These are phyloP conservation scores for Macrochelys suwanniensis DNA, from an alignment of 2,797 vertebrate species.

Conservation along the genomic window DNA sequence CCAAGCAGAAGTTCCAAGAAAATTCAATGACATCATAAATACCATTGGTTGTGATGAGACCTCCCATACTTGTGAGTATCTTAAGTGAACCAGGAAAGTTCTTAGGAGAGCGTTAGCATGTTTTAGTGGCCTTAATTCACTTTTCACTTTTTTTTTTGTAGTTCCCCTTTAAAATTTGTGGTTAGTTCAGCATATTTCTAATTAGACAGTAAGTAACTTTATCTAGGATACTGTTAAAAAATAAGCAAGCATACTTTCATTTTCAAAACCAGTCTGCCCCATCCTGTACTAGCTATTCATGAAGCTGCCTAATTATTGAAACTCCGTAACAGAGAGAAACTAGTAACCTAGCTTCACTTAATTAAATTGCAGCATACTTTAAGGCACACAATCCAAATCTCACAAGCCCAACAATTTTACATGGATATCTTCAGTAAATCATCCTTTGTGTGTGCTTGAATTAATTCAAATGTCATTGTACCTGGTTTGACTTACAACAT, in stretches of 20 bases:
- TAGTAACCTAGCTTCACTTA: not conserved
- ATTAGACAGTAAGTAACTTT: slow-evolving; percentile 32
- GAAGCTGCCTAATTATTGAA: slow-evolving; percentile 12
- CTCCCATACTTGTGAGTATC: not conserved
- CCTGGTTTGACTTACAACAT: not conserved
- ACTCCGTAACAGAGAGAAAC: not conserved
- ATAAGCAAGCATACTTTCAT: slow-evolving; percentile 22
- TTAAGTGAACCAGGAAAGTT: not conserved
- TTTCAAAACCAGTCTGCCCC: slow-evolving; percentile 42
- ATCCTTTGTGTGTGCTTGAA: not conserved
- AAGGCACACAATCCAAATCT: not conserved
- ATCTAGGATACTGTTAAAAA: slow-evolving; percentile 7
- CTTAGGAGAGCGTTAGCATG: not conserved
- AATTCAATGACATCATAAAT: not conserved
- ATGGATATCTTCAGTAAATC: not conserved
- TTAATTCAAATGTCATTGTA: not conserved
- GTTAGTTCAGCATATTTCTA: not conserved
- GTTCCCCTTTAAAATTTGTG: slow-evolving; percentile 11
- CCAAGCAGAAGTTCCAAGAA: no score
- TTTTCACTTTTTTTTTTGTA: not conserved
- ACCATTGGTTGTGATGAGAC: not conserved
- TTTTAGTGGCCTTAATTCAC: not conserved
- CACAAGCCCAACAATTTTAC: not conserved
- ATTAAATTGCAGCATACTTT: not conserved
- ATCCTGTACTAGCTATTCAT: slow-evolving; percentile 2